Evolutionary conservation across 2,888 invertebrate species (phyloP).

Genomic region (Eumacrocentrus americanus): DNA sequence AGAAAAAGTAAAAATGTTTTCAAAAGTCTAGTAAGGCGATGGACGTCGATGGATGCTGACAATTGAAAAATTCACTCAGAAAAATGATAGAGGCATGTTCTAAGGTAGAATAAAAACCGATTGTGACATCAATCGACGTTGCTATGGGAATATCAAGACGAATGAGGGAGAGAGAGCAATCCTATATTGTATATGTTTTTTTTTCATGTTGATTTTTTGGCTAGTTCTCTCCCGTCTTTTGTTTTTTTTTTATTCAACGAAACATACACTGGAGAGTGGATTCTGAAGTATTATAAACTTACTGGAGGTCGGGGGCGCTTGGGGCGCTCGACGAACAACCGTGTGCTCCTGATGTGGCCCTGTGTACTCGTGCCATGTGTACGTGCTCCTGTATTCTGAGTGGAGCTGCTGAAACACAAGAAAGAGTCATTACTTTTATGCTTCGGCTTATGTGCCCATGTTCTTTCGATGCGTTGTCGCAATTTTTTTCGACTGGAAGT

Average conservation of each 20-base stretch:
- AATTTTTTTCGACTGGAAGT: conserved; percentile 10
- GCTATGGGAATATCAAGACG: conserved; percentile 9
- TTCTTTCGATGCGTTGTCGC: background rate
- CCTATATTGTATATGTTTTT: conserved; percentile 24
- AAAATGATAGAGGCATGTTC: background rate
- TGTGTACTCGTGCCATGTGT: conserved; percentile 93
- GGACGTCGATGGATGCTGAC: conserved; percentile 24
- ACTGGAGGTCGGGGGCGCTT: conserved; percentile 57
- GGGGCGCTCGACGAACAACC: conserved; percentile 74
- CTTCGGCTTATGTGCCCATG: background rate
- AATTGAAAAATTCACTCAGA: background rate
- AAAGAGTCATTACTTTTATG: conserved; percentile 16
- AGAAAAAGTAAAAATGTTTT: conserved; percentile 28
- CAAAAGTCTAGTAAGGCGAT: conserved; percentile 10
- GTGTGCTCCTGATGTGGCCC: conserved; percentile 68
- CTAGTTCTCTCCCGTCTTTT: too few species aligned
- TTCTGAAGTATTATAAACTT: conserved; percentile 47
- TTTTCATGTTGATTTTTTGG: conserved; percentile 25
- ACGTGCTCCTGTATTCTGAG: conserved; percentile 93
- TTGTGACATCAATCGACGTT: conserved; percentile 21
- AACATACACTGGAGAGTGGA: conserved; percentile 20
- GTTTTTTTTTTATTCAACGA: conserved; percentile 27
- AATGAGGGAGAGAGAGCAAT: background rate
- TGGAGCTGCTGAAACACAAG: conserved; percentile 73
- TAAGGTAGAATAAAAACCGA: conserved; percentile 1